phyloP scores from a whole-genome alignment of 2,888 invertebrate species.

The Mythimna ferrago region DNA sequence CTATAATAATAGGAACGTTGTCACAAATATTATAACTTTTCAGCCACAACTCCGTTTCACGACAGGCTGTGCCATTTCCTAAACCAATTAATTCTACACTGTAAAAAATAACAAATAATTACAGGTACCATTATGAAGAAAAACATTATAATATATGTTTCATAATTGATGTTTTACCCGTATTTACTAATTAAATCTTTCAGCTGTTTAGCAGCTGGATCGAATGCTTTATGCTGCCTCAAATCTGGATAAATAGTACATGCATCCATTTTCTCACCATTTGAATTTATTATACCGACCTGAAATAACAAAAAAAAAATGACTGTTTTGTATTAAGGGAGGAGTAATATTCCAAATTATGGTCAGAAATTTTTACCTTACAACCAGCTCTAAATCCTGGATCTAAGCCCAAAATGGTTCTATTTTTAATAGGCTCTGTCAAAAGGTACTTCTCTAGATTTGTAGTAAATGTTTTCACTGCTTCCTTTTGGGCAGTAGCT shows the following conservation, averaged over 20 bases:
- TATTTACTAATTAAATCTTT: slow-evolving; percentile 90
- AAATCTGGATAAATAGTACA: slow-evolving; percentile 92
- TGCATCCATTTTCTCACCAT: slow-evolving; percentile 93
- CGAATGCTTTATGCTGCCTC: slow-evolving; percentile 79
- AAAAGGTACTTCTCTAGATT: slow-evolving; percentile 96
- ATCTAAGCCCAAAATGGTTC: slow-evolving; percentile 96
- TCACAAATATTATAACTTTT: slow-evolving; percentile 85
- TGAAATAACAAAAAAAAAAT: slow-evolving; percentile 58
- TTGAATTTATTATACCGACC: slow-evolving; percentile 94
- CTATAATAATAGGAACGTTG: slow-evolving; percentile 94
- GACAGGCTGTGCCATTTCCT: slow-evolving; percentile 97
- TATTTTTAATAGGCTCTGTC: slow-evolving; percentile 95
- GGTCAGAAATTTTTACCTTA: slow-evolving; percentile 89
- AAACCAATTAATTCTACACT: slow-evolving; percentile 96
- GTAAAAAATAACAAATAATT: slow-evolving; percentile 65
- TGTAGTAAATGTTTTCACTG: slow-evolving; percentile 95
- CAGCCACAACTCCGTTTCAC: slow-evolving; percentile 96
- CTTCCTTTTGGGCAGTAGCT: slow-evolving; percentile 94
- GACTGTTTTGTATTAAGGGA: background rate
- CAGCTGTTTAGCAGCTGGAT: slow-evolving; percentile 84
- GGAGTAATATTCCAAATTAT: too few species aligned
- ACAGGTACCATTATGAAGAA: background rate
- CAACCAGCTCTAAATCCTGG: slow-evolving; percentile 97
- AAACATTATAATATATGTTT: background rate
- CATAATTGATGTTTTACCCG: slow-evolving; percentile 79